Conservation (phyloP, 1,140 invertebrate species). For the Dendrolimus punctatus region DNA sequence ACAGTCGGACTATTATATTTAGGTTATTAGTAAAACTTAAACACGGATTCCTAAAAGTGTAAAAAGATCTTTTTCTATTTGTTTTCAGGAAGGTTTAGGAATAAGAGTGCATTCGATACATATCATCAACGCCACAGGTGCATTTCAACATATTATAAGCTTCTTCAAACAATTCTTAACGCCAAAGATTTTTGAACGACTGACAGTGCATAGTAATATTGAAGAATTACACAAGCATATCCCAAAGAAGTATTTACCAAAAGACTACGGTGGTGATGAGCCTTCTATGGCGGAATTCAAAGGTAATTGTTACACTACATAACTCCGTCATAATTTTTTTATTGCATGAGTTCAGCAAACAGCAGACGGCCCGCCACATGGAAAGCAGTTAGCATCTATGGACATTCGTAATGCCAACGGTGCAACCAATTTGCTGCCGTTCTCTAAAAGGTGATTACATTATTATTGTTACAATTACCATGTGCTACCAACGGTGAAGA, state of each 20-base stretch:
- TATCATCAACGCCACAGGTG: conserved; percentile 24
- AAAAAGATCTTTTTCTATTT: background rate
- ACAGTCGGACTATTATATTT: no score
- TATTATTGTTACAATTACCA: no score
- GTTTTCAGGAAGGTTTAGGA: conserved; percentile 40
- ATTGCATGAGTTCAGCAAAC: no score
- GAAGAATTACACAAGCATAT: conserved; percentile 62
- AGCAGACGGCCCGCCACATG: no score
- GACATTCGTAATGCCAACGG: no score
- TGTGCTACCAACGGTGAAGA: no score
- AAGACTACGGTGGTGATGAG: conserved; percentile 68
- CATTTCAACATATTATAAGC: conserved; percentile 23
- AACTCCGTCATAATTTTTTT: no score
- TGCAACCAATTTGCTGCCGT: no score
- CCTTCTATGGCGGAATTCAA: conserved; percentile 35
- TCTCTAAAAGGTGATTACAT: no score
- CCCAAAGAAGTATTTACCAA: conserved; percentile 65
- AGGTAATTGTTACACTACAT: conserved; percentile 18
- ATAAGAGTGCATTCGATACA: conserved; percentile 34
- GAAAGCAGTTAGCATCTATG: no score
- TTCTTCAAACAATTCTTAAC: conserved; percentile 61
- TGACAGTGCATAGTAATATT: conserved; percentile 49
- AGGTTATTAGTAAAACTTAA: no score
- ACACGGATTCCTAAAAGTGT: background rate
- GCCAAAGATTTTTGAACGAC: conserved; percentile 56